Percentiles rank a stretch among this genome's conserved stretches.
These are phyloP conservation scores for Xiphydria camelus DNA, from an alignment of 2,888 invertebrate genomes.

Conservation along the genomic window DNA sequence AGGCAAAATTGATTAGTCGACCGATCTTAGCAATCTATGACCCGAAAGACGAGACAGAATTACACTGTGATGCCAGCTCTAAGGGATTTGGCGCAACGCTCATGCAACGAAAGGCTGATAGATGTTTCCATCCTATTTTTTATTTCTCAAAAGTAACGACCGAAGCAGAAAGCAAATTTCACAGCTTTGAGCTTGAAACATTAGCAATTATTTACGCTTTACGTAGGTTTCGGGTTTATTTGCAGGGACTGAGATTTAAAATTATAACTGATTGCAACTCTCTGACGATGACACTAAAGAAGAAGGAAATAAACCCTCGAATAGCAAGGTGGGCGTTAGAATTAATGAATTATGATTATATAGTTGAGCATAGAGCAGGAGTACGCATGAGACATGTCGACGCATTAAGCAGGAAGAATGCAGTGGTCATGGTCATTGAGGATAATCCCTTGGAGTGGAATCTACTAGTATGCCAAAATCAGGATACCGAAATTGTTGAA, in stretches of 20 bases:
- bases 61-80: slow-evolving; percentile 43
- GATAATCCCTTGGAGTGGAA: slow-evolving; percentile 10
- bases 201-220: slow-evolving; percentile 23
- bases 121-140: slow-evolving; percentile 34
- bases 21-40: slow-evolving; percentile 39
- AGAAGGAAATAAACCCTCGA: slow-evolving; percentile 36
- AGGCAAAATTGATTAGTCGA: slow-evolving; percentile 20
- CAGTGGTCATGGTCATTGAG: slow-evolving; percentile 3
- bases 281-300: slow-evolving; percentile 30
- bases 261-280: slow-evolving; percentile 39
- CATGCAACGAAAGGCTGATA: slow-evolving; percentile 37
- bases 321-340: slow-evolving; percentile 35
- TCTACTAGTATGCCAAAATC: slow-evolving; percentile 2
- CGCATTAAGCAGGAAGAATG: slow-evolving; percentile 22
- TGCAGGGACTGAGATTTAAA: slow-evolving; percentile 31
- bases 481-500: slow-evolving; percentile 5
- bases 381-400: slow-evolving; percentile 32
- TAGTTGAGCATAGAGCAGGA: slow-evolving; percentile 25
- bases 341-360: slow-evolving; percentile 27
- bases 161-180: slow-evolving; percentile 31
- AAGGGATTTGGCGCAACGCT: slow-evolving; percentile 41
- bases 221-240: slow-evolving; percentile 29
- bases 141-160: slow-evolving; percentile 39
- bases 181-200: slow-evolving; percentile 41
- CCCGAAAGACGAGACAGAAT: slow-evolving; percentile 36